Percentiles rank a stretch among this genome's conserved stretches.
phyloP scores from a whole-genome alignment of 1,140 invertebrate species.

The Anoplolepis gracilipes region DNA sequence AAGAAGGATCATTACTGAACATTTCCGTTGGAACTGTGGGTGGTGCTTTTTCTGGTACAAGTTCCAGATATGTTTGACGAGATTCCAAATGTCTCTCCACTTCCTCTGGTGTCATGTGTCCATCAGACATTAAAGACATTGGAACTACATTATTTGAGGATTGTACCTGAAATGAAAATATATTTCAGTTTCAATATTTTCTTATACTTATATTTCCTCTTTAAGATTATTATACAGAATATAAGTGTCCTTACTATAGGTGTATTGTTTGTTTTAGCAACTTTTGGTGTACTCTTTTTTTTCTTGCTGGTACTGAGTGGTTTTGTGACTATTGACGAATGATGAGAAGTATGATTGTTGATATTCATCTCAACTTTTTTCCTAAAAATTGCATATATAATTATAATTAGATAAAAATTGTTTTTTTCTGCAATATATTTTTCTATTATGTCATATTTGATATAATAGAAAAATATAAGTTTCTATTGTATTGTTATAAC shows the following conservation, averaged over 20 bases:
- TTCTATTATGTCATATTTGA: too few species aligned
- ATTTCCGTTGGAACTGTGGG: conserved; percentile 96
- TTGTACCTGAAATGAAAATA: conserved; percentile 74
- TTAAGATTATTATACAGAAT: neutral
- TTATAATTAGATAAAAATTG: neutral
- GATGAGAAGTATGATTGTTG: conserved; percentile 82
- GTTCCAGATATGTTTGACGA: conserved; percentile 92
- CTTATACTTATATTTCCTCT: neutral
- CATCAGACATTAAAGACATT: conserved; percentile 88
- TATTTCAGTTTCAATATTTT: neutral
- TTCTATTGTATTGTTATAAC: neutral
- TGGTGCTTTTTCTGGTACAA: conserved; percentile 94
- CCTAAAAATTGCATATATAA: conserved; percentile 70
- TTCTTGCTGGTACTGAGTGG: conserved; percentile 84
- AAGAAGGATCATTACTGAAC: conserved; percentile 96
- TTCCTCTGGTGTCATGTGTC: conserved; percentile 96
- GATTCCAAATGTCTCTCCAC: conserved; percentile 96
- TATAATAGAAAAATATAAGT: too few species aligned
- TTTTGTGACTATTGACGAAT: conserved; percentile 81
- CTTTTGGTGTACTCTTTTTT: conserved; percentile 84
- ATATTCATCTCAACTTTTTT: conserved; percentile 83
- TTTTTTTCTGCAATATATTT: neutral
- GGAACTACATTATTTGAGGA: conserved; percentile 79
- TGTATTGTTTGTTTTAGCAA: conserved; percentile 79
- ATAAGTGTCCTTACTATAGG: conserved; percentile 78